Evolutionary conservation across 2,797 vertebrate genomes (phyloP), one percentile per base, ranked within the genome.

Genomic region (Margarornis squamiger): DNA sequence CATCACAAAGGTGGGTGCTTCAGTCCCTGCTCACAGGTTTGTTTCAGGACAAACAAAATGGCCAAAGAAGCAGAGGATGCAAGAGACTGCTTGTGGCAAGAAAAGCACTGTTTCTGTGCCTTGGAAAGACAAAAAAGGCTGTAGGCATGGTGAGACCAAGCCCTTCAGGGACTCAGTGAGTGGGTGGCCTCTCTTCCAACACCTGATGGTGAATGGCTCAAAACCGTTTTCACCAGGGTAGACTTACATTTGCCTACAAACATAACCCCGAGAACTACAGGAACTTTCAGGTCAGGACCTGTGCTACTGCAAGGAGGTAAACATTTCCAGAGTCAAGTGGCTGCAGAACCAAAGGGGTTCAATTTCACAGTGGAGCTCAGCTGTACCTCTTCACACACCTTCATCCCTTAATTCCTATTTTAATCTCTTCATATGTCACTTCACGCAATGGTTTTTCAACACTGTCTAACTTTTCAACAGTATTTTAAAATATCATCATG

Each of bases 151-250:
- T 41, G 14, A n/a, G 13, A 51, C 29, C 34, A 58, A 49, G 38
- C 8, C 18, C 46, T 27, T 38, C 5, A 1, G 23, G 12, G 16
- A 51, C 27, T 58, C 2, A 0, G 11, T 4, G 19, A 23, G 3
- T 4, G 4, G 14, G 10, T 30, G 12, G 1, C 34, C 61, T 46
- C 9, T 32, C 62, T 85, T 14, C 19, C 54, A 77, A 9, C 9
- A 59, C 6, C 26, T 49, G 62, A 65, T 15, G 23, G 6, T 6
- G 2, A 67, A 54, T 26, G 0, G 0, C 32, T 61, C 71, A 45
- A 32, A 61, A 39, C 26, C 62, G 16, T 27, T 54, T 55, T 1
- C 1, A 43, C 10, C 17, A 43, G 32, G n/a, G 46, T 13, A 7
- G 38, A 29, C 29, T 12, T 8, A 14, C 10, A 5, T 58, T 65